Evolutionary conservation across 2,113 vertebrate genomes (phyloP), one percentile per base, ranked within the genome.

Genomic region (Prietella phreatophila): DNA sequence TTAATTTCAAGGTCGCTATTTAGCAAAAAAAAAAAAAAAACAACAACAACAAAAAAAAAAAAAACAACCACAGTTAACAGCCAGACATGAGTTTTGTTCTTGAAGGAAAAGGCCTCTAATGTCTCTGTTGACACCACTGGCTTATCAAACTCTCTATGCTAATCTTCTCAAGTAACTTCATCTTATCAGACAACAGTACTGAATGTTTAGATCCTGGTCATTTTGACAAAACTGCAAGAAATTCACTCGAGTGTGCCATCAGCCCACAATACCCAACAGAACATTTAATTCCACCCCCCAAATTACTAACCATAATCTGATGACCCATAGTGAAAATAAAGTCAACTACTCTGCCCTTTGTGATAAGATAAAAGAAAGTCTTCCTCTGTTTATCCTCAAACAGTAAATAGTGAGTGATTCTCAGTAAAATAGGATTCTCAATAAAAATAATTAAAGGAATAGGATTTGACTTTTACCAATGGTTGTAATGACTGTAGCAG

Each of bases 401-500:
- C 87, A 60, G 84, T 89, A 86, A 86, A 84, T 71, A 89, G 60
- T 30, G 27, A 47, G 79, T 14, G 65, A 56, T 79, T 87, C 63
- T 85, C 53, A 87, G 80, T 15, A 10, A 42, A 81, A 69, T 6
- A 30, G 8, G 82, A 47, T 47, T 47, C 42, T 47, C 6, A 7
- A 47, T 47, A 47, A 47, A 47, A 47, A 47, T 47, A 47, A 47
- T 7, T 47, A 7, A 47, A 47, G 7, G 42, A 47, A 47, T 47
- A 36, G 15, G 42, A 53, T n/a, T 61, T 17, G 69, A 80, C 85
- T 90, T 93, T 91, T 92, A 98, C 98, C 98, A 0, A 99, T 99
- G 20, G 98, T 99, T 53, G 98, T 99, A 91, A 99, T 99, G 84
- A 99, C 98, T 0, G 98, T 99, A 88, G 98, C 98, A 55, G 98